Evolutionary conservation across 1,140 invertebrate genomes (phyloP).

Genomic region (Rhagoletis zephyria): DNA sequence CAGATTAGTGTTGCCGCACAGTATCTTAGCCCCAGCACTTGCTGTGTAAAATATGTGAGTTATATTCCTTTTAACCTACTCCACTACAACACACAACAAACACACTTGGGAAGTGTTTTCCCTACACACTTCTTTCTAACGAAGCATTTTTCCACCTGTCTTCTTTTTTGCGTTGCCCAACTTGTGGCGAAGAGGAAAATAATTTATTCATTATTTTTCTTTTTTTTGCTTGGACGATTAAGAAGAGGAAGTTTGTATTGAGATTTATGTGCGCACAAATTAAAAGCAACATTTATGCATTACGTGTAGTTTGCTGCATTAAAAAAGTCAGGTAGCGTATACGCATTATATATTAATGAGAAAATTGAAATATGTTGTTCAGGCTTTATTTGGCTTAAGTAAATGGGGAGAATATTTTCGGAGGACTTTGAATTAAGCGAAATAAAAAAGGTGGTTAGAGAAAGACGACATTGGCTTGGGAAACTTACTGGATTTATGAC

Average conservation of each 20-base stretch:
- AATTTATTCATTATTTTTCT: background rate
- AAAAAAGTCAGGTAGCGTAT: background rate
- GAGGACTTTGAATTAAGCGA: background rate
- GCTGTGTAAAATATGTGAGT: background rate
- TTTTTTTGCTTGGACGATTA: constrained; percentile 21
- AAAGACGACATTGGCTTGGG: background rate
- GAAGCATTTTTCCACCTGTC: no score
- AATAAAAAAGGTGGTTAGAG: background rate
- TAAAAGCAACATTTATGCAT: background rate
- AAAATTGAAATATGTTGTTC: background rate
- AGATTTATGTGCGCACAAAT: constrained; percentile 8
- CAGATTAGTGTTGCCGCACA: background rate
- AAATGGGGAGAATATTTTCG: background rate
- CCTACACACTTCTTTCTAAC: no score
- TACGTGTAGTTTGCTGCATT: background rate
- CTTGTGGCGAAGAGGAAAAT: background rate
- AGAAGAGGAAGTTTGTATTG: constrained; percentile 3
- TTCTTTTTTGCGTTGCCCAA: background rate
- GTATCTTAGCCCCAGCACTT: background rate
- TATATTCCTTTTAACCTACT: background rate
- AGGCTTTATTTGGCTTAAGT: no score
- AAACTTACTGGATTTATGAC: background rate
- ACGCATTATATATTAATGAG: background rate
- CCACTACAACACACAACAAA: background rate
- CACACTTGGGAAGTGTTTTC: background rate